Conservation (phyloP, 1,140 invertebrate genomes). For the Nasonia longicornis region DNA sequence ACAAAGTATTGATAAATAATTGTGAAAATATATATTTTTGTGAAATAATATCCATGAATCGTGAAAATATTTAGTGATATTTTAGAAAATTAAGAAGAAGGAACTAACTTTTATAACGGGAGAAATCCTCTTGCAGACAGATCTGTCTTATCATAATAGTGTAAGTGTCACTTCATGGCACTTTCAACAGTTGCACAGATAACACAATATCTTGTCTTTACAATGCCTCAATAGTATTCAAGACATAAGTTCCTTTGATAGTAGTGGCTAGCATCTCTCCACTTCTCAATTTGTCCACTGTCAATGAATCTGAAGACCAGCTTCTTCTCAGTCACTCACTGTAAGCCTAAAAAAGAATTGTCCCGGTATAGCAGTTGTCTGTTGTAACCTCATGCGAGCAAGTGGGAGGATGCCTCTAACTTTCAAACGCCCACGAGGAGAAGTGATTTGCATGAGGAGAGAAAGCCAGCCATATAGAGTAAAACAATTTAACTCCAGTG, state of each 20-base stretch:
- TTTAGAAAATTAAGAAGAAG: not conserved
- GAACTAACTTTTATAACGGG: not conserved
- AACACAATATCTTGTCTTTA: slow-evolving; percentile 5
- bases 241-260: slow-evolving; percentile 8
- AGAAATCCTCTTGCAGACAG: not conserved
- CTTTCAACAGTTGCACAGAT: not conserved
- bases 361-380: not conserved
- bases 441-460: slow-evolving; percentile 36
- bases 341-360: slow-evolving; percentile 16
- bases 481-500: slow-evolving; percentile 6
- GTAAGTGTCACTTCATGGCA: slow-evolving; percentile 18
- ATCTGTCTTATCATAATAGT: slow-evolving; percentile 5
- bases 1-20: not conserved
- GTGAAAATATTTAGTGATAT: not conserved
- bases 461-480: slow-evolving; percentile 32
- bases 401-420: slow-evolving; percentile 37
- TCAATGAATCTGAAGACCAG: slow-evolving; percentile 32
- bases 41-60: not conserved
- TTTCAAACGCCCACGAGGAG: slow-evolving; percentile 39
- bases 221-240: not conserved
- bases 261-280: slow-evolving; percentile 15
- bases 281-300: slow-evolving; percentile 18
- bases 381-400: not conserved
- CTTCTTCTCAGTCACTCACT: not conserved
- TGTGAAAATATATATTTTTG: not conserved